A percentile compares a stretch with the other conserved stretches of the same genome.
Conservation (phyloP, 1,140 invertebrate genomes). For the Theocolax elegans region DNA sequence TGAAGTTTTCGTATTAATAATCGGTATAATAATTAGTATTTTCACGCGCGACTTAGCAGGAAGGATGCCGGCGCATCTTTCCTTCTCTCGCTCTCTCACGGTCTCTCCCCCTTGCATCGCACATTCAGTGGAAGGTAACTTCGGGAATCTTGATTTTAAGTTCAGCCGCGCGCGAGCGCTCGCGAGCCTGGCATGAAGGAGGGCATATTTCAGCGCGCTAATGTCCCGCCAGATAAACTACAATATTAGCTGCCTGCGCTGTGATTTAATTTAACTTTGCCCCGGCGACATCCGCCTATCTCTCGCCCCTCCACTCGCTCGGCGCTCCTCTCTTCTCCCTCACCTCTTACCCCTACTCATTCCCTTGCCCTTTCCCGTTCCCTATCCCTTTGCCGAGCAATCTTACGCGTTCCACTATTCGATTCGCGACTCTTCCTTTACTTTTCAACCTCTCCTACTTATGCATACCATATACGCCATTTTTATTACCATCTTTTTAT, state of each 20-base stretch:
- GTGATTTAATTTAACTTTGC: constrained; percentile 69
- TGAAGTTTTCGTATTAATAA: constrained; percentile 68
- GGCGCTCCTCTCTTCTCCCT: no score
- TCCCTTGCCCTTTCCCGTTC: no score
- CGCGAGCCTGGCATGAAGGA: constrained; percentile 48
- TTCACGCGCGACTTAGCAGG: constrained; percentile 64
- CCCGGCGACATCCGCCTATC: constrained; percentile 64
- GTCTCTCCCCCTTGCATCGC: not conserved
- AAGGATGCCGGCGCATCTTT: constrained; percentile 18
- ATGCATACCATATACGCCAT: no score
- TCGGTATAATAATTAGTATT: constrained; percentile 69
- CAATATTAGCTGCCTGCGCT: constrained; percentile 65
- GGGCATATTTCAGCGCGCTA: constrained; percentile 66
- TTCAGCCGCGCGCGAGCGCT: constrained; percentile 45
- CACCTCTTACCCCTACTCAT: no score
- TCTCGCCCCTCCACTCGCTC: no score
- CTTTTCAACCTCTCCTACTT: no score
- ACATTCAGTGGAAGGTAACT: constrained; percentile 61
- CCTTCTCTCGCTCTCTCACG: not conserved
- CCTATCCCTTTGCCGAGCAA: no score
- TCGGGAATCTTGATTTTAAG: constrained; percentile 68
- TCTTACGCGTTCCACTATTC: no score
- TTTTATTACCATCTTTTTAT: no score
- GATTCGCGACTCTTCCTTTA: no score
- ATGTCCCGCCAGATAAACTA: constrained; percentile 67